Evolutionary conservation across 2,888 invertebrate species (phyloP).

Genomic region (Sinodicranocentrus sp.): DNA sequence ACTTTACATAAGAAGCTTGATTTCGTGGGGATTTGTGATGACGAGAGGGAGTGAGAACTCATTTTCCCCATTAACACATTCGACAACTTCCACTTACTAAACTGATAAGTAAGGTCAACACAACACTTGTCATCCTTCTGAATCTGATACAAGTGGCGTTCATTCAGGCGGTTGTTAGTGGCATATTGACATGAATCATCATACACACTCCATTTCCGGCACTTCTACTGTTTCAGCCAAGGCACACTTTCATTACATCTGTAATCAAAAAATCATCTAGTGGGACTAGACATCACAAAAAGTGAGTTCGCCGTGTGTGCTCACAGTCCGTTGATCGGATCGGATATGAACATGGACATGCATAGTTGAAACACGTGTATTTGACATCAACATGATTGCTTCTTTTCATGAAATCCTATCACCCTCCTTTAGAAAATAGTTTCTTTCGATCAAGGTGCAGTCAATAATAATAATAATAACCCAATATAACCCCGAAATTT

Average conservation of each 20-base stretch:
- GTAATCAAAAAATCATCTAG: too few species aligned
- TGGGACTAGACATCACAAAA: too few species aligned
- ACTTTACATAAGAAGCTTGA: too few species aligned
- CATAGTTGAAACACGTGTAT: conserved; percentile 34
- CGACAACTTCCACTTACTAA: conserved; percentile 8
- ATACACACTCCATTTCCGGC: conserved; percentile 32
- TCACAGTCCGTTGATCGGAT: too few species aligned
- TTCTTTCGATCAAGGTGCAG: too few species aligned
- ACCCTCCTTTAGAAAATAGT: neutral
- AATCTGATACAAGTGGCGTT: neutral
- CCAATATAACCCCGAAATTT: too few species aligned
- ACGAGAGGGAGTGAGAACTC: neutral
- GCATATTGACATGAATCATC: conserved; percentile 43
- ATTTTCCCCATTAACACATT: conserved; percentile 12
- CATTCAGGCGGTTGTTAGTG: conserved; percentile 15
- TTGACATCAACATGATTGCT: conserved; percentile 56
- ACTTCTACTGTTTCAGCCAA: conserved; percentile 5
- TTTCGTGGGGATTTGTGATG: too few species aligned
- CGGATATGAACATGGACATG: neutral
- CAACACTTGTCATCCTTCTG: neutral
- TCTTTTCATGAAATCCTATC: conserved; percentile 51
- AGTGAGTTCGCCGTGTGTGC: neutral
- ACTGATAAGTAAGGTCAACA: conserved; percentile 26
- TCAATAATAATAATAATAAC: too few species aligned
- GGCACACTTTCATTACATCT: too few species aligned